Base-by-base conservation (phyloP, 2,113 vertebrate genomes). In the Charina bottae region DNA sequence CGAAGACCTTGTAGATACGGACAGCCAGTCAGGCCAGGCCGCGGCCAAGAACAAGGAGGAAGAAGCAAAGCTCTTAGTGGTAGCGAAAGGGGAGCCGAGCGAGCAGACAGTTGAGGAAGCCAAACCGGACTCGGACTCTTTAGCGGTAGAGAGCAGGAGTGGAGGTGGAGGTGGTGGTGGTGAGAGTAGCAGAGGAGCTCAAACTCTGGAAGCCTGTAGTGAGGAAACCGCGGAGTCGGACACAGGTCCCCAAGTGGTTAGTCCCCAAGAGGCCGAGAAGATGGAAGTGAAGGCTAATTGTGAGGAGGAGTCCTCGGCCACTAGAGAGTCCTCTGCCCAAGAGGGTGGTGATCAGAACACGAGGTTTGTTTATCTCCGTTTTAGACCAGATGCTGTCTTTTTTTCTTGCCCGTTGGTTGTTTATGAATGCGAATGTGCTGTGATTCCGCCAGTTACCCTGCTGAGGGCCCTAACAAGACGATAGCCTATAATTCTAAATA, bases 281-380 rank as follows among this genome's bases (percentile, higher is more conserved):
- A 97, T 97, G 97, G 98, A 99, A 98, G 98, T 98, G 95, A 97
- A 98, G 95, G 94, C 96, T 96, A 96, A 96, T 96, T 97, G 98
- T 92, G 97, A 84, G 91, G 55, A 86, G 26, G 85, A 98, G 96
- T 96, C 98, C 96, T 96, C 98, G 94, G 97, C 99, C 97, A 97
- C 98, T 98, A 99, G 98, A 99, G 98, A 98, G 98, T 98, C 98
- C 98, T 99, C 98, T 98, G 94, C 98, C 98, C 98, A 98, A 98
- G 98, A 99, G 99, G 98, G 98, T 96, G 98, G 97, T 99, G 99
- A 99, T 99, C 99, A 98, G 98, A 99, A 98, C 98, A 99, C 98
- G 98, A 99, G 99, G 99, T 99, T 99, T 99, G 99, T 99, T 98
- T 98, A 98, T 78, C 72, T 78, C 72, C 72, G 72, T 78, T 78